These are phyloP conservation scores for Polymixis lichenea DNA, from an alignment of 2,888 invertebrate genomes.

Conservation along the genomic window DNA sequence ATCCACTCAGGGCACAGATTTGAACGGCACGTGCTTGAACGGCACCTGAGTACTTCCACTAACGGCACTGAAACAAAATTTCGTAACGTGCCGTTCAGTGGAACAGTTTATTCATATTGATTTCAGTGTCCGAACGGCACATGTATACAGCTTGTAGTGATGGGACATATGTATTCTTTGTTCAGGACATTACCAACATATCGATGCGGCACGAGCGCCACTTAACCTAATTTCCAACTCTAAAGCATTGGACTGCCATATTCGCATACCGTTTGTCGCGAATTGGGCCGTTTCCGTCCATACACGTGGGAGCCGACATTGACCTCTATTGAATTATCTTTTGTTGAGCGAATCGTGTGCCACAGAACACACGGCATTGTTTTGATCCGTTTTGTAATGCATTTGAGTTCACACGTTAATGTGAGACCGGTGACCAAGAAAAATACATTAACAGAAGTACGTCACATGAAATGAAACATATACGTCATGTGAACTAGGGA, in stretches of 20 bases:
- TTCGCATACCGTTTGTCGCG: conserved; percentile 39
- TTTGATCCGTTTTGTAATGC: conserved; percentile 48
- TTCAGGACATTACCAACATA: too few relatives aligned
- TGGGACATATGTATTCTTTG: too few relatives aligned
- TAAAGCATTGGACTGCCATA: conserved; percentile 38
- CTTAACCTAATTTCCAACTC: conserved; percentile 36
- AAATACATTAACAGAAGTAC: conserved; percentile 10
- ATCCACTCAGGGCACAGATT: too few relatives aligned
- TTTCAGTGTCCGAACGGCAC: too few relatives aligned
- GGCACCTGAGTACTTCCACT: too few relatives aligned
- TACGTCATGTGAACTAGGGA: neutral
- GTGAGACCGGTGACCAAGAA: conserved; percentile 21
- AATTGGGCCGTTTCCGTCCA: conserved; percentile 58
- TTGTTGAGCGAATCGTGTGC: conserved; percentile 52
- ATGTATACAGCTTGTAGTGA: too few relatives aligned
- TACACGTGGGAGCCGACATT: conserved; percentile 72
- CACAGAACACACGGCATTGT: conserved; percentile 50
- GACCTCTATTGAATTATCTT: conserved; percentile 71
- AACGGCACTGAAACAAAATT: too few relatives aligned
- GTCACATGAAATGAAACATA: conserved; percentile 6
- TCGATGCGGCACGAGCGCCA: too few relatives aligned
- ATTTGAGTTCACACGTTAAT: conserved; percentile 45
- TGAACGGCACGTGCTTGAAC: too few relatives aligned
- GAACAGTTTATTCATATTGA: too few relatives aligned
- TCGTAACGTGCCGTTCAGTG: too few relatives aligned